Conservation (phyloP, 2,797 vertebrate species). For the Micropoecilia bifurca region DNA sequence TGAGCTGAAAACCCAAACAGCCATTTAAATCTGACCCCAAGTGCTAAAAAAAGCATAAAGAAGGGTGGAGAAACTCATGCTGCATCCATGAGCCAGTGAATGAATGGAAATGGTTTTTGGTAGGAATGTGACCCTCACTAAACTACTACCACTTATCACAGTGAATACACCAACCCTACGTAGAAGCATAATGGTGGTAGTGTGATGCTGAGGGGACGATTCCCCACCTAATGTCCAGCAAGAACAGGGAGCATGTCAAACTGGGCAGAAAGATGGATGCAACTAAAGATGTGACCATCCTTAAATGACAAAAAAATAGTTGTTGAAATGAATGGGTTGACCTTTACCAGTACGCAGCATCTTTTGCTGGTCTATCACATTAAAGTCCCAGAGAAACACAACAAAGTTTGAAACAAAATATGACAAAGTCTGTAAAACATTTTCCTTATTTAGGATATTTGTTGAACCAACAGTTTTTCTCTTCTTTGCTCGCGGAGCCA, state of each 20-base stretch:
- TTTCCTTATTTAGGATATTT: not conserved
- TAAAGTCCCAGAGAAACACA: not conserved
- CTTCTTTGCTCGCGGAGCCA: not conserved
- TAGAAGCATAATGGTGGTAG: not conserved
- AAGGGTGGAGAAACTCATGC: too few relatives aligned
- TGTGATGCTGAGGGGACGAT: not conserved
- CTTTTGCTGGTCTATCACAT: not conserved
- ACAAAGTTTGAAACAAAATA: not conserved
- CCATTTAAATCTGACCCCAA: not conserved
- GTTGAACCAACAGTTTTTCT: not conserved
- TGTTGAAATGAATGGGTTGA: not conserved
- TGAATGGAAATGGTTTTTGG: not conserved
- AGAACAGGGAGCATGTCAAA: not conserved
- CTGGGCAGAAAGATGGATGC: not conserved
- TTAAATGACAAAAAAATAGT: not conserved
- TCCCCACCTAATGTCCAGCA: not conserved
- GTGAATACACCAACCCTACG: not conserved
- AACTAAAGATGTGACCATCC: not conserved
- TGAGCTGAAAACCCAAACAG: not conserved
- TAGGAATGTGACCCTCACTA: not conserved
- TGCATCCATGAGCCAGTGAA: too few relatives aligned
- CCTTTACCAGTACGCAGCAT: not conserved
- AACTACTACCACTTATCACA: not conserved
- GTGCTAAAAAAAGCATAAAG: not conserved
- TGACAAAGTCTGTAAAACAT: not conserved